These are phyloP conservation scores for Carassius gibelio DNA, from an alignment of 2,113 vertebrate genomes.

Conservation along the genomic window DNA sequence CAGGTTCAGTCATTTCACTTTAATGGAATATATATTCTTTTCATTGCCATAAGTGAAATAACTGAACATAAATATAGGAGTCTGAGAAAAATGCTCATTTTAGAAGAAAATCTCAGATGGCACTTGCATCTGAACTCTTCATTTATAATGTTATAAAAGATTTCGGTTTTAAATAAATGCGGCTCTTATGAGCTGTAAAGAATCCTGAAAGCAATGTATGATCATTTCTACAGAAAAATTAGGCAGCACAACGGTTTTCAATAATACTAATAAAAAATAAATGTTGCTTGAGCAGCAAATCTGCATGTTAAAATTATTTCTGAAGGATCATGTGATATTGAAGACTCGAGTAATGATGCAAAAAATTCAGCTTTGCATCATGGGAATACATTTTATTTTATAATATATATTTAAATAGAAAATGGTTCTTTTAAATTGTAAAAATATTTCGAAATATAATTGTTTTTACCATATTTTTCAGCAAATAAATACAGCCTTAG, in stretches of 20 bases:
- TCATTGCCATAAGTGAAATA: too few relatives aligned
- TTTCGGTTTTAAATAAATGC: background rate
- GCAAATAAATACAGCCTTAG: background rate
- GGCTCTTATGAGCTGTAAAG: background rate
- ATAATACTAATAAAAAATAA: background rate
- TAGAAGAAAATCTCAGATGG: too few relatives aligned
- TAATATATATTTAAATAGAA: background rate
- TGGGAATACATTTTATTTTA: background rate
- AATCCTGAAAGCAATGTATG: background rate
- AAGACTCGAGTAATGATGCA: background rate
- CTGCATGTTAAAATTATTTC: background rate
- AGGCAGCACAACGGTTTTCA: background rate
- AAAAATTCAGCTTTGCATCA: background rate
- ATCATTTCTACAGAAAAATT: background rate
- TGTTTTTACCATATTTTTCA: background rate
- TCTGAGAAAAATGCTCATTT: too few relatives aligned
- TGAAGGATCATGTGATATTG: background rate
- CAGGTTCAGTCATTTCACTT: too few relatives aligned
- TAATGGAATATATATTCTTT: too few relatives aligned
- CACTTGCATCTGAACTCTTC: too few relatives aligned
- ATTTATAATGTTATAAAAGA: background rate
- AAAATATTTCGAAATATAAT: background rate
- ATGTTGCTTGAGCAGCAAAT: background rate
- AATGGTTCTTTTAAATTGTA: background rate
- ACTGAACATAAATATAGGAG: too few relatives aligned